Conservation (phyloP, 2,797 vertebrate genomes). For the Lagocephalus sceleratus region DNA sequence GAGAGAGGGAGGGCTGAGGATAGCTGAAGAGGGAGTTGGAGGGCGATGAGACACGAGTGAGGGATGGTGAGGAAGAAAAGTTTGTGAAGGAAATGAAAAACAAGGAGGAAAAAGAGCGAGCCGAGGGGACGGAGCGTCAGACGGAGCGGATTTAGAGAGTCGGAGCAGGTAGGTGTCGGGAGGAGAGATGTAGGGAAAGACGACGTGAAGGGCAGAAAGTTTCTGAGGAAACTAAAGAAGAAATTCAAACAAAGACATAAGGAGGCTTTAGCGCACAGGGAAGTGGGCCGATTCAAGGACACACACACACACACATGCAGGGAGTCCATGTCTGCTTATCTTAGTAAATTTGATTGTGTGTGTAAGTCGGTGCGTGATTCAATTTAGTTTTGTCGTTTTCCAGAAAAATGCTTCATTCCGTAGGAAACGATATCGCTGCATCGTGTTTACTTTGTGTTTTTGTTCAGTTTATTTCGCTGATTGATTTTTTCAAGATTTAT, state of each 20-base stretch:
- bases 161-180: neutral
- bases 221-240: conserved; percentile 37
- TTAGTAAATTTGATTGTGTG: no score
- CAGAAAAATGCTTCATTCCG: no score
- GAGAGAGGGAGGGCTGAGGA: conserved; percentile 35
- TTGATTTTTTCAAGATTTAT: no score
- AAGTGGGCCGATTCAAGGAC: conserved; percentile 67
- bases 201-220: conserved; percentile 50
- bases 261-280: conserved; percentile 22
- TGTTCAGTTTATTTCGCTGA: no score
- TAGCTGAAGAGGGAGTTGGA: conserved; percentile 34
- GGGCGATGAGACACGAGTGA: conserved; percentile 55
- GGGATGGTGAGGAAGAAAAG: conserved; percentile 47
- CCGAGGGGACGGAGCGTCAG: conserved; percentile 30
- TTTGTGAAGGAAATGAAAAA: conserved; percentile 46
- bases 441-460: no score
- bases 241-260: conserved; percentile 32
- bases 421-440: no score
- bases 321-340: neutral
- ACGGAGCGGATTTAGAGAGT: neutral
- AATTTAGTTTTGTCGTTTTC: no score
- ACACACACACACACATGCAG: conserved; percentile 14
- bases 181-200: conserved; percentile 23
- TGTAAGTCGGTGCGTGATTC: no score
- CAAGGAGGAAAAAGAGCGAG: conserved; percentile 52